A percentile compares a stretch with the other conserved stretches of the same genome.
phyloP scores from a whole-genome alignment of 2,113 vertebrate species.

The Chitala chitala region DNA sequence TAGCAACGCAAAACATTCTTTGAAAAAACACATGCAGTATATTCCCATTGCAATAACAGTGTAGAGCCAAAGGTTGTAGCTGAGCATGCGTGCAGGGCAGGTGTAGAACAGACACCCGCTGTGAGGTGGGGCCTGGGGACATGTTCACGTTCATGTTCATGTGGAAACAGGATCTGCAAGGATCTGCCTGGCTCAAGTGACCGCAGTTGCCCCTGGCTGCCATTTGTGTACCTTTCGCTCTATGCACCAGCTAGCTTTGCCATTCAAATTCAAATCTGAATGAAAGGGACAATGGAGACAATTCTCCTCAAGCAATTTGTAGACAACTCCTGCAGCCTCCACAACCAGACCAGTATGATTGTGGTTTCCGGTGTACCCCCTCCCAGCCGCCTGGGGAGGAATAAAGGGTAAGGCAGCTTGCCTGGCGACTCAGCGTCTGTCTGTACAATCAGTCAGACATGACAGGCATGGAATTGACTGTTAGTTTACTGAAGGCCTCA shows the following conservation, averaged over 20 bases:
- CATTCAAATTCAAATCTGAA: constrained; percentile 71
- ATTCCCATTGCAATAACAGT: no score
- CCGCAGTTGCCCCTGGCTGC: constrained; percentile 60
- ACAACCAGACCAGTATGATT: constrained; percentile 54
- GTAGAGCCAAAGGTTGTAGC: not conserved
- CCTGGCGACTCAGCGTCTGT: constrained; percentile 51
- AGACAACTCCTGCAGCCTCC: constrained; percentile 59
- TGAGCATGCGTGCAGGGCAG: not conserved
- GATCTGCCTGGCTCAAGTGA: constrained; percentile 14
- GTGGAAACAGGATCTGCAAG: not conserved
- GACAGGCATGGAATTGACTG: constrained; percentile 48
- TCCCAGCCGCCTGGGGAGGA: constrained; percentile 43
- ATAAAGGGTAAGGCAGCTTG: constrained; percentile 39
- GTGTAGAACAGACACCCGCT: not conserved
- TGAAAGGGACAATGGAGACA: constrained; percentile 47
- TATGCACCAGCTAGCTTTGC: constrained; percentile 43
- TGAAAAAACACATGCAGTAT: no score
- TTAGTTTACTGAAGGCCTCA: constrained; percentile 48
- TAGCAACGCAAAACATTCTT: no score
- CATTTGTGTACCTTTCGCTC: constrained; percentile 69
- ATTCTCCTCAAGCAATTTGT: constrained; percentile 60
- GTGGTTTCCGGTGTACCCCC: constrained; percentile 58
- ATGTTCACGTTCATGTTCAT: no score
- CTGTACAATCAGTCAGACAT: constrained; percentile 45
- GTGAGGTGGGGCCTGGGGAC: not conserved